phyloP scores from a whole-genome alignment of 2,888 invertebrate species.

The Cepaea hortensis region DNA sequence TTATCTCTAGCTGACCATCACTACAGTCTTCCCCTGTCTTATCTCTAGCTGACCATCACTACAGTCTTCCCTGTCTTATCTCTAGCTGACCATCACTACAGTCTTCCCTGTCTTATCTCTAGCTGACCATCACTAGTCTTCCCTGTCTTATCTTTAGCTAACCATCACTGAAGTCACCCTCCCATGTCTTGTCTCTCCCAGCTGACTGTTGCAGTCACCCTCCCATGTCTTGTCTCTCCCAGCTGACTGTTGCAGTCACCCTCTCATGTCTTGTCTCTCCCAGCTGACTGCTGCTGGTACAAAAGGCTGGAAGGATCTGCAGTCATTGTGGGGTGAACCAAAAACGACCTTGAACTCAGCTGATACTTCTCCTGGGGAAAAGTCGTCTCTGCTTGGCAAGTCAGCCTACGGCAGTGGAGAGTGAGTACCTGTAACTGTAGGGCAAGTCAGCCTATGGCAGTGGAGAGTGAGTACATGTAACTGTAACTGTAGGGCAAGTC shows the following conservation, averaged over 20 bases:
- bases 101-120: no score
- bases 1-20: no score
- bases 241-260: not conserved
- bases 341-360: slow-evolving; percentile 69
- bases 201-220: not conserved
- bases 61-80: no score
- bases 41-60: no score
- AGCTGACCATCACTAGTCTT: no score
- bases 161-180: not conserved
- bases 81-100: no score
- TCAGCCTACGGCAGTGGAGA: slow-evolving; percentile 53
- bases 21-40: no score
- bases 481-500: no score
- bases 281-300: slow-evolving; percentile 71
- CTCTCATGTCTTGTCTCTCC: not conserved
- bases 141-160: no score
- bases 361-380: slow-evolving; percentile 71
- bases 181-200: not conserved
- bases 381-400: slow-evolving; percentile 64
- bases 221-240: no score
- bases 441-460: no score
- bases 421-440: slow-evolving; percentile 26
- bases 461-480: no score
- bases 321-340: slow-evolving; percentile 72
- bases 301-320: slow-evolving; percentile 75